Percentiles rank a stretch among this genome's conserved stretches.
Evolutionary conservation across 2,888 invertebrate genomes (phyloP).

Genomic region (Hypomecis punctinalis): DNA sequence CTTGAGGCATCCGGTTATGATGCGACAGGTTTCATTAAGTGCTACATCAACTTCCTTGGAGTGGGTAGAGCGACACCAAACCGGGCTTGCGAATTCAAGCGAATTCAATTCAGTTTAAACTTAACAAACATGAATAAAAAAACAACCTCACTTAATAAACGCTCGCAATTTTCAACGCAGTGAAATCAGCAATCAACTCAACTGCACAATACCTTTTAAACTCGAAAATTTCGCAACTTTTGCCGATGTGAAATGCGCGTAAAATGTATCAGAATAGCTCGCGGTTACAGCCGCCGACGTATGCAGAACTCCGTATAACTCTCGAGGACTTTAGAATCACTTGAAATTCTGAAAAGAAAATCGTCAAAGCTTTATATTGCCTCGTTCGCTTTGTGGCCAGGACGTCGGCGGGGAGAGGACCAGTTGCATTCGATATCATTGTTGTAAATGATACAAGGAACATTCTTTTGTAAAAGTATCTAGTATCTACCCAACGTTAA

Average conservation of each 20-base stretch:
- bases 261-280: constrained; percentile 38
- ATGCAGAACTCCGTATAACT: constrained; percentile 63
- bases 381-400: constrained; percentile 60
- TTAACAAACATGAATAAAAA: no score
- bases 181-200: constrained; percentile 4
- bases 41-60: no score
- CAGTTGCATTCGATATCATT: background rate
- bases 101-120: no score
- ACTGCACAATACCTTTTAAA: constrained; percentile 5
- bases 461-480: no score
- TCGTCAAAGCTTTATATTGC: constrained; percentile 83
- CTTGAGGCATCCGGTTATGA: no score
- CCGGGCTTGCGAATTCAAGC: no score
- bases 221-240: constrained; percentile 4
- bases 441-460: no score
- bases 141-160: background rate
- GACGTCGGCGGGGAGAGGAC: constrained; percentile 33
- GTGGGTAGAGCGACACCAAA: no score
- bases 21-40: no score
- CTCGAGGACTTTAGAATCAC: constrained; percentile 75
- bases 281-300: constrained; percentile 37
- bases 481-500: no score
- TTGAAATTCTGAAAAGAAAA: constrained; percentile 81
- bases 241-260: constrained; percentile 28
- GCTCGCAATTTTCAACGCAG: background rate